Evolutionary conservation across 2,797 vertebrate species (phyloP).

Genomic region (Malacoctenus gilli): DNA sequence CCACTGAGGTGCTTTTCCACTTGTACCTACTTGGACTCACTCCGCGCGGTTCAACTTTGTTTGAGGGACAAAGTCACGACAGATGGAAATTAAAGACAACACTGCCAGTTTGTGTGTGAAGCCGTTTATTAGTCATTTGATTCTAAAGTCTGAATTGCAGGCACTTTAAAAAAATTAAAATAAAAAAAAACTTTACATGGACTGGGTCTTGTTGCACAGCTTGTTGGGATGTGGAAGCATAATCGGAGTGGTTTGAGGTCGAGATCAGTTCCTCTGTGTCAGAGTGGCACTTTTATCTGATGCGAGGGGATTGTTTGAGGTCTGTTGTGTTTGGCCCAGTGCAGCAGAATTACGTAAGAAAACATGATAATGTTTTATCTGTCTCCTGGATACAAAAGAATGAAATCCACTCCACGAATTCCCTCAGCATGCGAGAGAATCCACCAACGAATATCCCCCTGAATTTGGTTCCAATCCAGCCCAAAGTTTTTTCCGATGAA

Average conservation of each 20-base stretch:
- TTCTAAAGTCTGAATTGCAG: no score
- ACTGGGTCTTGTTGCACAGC: no score
- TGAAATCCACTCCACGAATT: slow-evolving; percentile 28
- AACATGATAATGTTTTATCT: slow-evolving; percentile 56
- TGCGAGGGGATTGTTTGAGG: slow-evolving; percentile 52
- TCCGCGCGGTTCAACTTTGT: no score
- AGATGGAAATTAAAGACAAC: no score
- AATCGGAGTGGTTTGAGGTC: slow-evolving; percentile 10
- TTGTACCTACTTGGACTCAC: no score
- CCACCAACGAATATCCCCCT: slow-evolving; percentile 11
- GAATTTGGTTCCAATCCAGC: slow-evolving; percentile 14
- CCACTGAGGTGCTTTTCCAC: no score
- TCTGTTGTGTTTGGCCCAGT: slow-evolving; percentile 49
- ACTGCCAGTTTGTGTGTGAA: no score
- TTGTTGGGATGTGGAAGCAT: slow-evolving; percentile 12
- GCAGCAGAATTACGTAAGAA: slow-evolving; percentile 33
- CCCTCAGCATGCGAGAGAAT: slow-evolving; percentile 25
- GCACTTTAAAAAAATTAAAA: no score
- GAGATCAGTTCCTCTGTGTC: slow-evolving; percentile 24
- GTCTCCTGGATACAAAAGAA: slow-evolving; percentile 38
- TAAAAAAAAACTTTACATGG: no score
- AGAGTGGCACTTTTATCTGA: slow-evolving; percentile 68
- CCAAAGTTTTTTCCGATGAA: not conserved
- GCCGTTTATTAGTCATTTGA: no score
- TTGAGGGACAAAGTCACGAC: no score